Percentiles rank a stretch among this genome's conserved stretches.
phyloP scores from a whole-genome alignment of 2,113 vertebrate species.

The Siphamia tubifer region DNA sequence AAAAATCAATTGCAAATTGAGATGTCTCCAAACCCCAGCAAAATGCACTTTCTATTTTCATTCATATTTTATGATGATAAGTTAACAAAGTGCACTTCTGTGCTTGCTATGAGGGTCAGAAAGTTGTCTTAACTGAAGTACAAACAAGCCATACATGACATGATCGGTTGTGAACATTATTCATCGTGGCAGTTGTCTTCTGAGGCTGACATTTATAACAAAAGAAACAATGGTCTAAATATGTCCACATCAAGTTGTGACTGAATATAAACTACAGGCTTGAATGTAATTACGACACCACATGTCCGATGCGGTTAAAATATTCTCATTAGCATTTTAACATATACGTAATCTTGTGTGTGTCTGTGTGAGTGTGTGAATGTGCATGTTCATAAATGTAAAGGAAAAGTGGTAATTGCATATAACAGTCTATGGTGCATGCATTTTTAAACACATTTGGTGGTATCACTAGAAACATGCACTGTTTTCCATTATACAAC shows the following conservation, averaged over 20 bases:
- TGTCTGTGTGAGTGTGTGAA: neutral
- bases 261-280: neutral
- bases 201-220: neutral
- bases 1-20: too few relatives aligned
- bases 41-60: too few relatives aligned
- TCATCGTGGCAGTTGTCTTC: neutral
- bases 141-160: neutral
- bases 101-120: too few relatives aligned
- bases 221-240: neutral
- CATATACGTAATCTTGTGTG: neutral
- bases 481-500: conserved; percentile 37
- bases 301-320: conserved; percentile 11
- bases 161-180: neutral
- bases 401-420: conserved; percentile 30
- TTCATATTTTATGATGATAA: too few relatives aligned
- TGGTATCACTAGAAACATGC: conserved; percentile 5
- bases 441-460: conserved; percentile 39
- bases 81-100: too few relatives aligned
- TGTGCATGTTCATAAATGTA: neutral
- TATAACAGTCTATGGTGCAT: conserved; percentile 20
- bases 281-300: conserved; percentile 23
- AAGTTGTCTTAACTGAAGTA: neutral
- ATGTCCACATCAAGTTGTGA: neutral
- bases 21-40: too few relatives aligned
- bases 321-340: conserved; percentile 16